Conservation (phyloP, 2,113 vertebrate genomes). For the Neolamprologus ventralis region DNA sequence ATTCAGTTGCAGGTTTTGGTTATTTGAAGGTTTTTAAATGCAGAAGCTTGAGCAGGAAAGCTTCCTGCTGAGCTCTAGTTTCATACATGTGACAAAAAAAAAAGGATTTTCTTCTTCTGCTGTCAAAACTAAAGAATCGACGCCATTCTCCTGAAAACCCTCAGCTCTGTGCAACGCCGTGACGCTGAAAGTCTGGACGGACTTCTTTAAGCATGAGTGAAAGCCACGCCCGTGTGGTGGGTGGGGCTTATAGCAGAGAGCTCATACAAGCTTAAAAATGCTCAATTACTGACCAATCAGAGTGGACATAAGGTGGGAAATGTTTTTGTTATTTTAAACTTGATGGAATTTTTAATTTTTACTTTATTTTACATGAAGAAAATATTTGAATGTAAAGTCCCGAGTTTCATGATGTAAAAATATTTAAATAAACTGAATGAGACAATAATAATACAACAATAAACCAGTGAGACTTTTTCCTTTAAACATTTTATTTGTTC, state of each 20-base stretch:
- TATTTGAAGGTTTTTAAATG: background rate
- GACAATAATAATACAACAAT: background rate
- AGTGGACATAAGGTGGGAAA: background rate
- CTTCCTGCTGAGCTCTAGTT: background rate
- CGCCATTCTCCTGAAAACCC: background rate
- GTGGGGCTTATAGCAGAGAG: background rate
- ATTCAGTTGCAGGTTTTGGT: background rate
- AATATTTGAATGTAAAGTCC: background rate
- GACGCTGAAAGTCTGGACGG: background rate
- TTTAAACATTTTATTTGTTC: slow-evolving; percentile 31
- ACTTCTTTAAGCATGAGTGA: background rate
- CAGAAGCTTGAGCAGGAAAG: background rate
- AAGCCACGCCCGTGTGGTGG: fast-evolving
- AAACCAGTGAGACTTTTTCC: background rate
- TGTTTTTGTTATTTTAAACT: background rate
- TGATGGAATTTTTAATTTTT: background rate
- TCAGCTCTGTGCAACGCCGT: background rate
- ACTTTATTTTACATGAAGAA: background rate
- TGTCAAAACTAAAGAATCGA: background rate
- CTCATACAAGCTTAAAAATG: background rate
- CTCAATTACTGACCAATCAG: background rate
- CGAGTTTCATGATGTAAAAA: background rate
- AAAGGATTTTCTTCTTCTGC: background rate
- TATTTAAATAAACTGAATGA: background rate
- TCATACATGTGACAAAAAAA: background rate